phyloP scores from a whole-genome alignment of 30 jellyfish, hydroid and myxozoan species.

The Aurelia sp. region DNA sequence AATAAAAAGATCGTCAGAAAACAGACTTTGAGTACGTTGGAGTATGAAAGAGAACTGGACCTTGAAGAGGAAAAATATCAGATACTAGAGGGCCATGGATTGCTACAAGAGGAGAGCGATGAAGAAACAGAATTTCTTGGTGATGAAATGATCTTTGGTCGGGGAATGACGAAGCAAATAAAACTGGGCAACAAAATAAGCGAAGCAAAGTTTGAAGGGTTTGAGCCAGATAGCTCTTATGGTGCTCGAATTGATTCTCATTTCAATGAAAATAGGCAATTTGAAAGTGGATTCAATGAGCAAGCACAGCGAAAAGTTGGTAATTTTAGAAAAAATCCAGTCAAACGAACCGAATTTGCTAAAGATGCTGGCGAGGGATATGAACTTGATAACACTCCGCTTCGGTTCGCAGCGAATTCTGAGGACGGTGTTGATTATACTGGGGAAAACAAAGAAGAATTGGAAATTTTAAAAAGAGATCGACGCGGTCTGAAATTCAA shows the following conservation, averaged over 20 bases:
- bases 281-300: background rate
- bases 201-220: too few species aligned
- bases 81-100: background rate
- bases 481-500: slow-evolving; percentile 50
- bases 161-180: background rate
- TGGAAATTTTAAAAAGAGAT: background rate
- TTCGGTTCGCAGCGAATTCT: background rate
- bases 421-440: background rate
- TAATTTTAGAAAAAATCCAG: too few species aligned
- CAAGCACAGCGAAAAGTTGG: too few species aligned
- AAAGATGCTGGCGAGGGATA: background rate
- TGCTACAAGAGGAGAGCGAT: background rate
- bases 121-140: too few species aligned
- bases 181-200: too few species aligned
- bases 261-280: background rate
- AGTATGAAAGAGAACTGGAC: background rate
- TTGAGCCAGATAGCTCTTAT: too few species aligned
- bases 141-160: too few species aligned
- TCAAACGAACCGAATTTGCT: too few species aligned
- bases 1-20: background rate
- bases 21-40: background rate
- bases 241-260: too few species aligned
- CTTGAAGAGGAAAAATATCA: background rate
- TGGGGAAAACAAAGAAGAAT: background rate
- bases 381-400: background rate